Base-by-base conservation (phyloP, 2,113 vertebrate species). In the Chrysochloris asiatica region DNA sequence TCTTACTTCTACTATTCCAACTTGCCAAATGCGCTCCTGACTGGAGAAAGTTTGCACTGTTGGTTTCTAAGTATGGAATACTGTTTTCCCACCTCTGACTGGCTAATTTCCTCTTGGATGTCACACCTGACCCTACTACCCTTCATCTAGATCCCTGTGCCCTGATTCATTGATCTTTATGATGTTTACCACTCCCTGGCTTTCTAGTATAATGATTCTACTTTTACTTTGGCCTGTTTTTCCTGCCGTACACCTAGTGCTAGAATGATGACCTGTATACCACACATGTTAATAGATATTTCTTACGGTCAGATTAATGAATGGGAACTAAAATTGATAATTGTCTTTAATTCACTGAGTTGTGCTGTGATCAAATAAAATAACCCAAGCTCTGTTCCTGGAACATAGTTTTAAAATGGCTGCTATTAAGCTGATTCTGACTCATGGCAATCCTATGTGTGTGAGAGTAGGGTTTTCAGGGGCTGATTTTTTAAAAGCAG, bases 51-150 rank as follows among this genome's bases (percentile, higher is more conserved):
- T 63, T 63, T 63, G 59, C 10, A 6, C 17, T 2, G 13, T 5
- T 41, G 6, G n/a, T n/a, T 36, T 26, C n/a, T 24, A 26, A 2
- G 17, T 5, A 1, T 7, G 33, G 8, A 56, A 0, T 21, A 8
- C 7, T 48, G 4, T 78, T 30, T 6, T 33, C 3, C 28, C 6
- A 9, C 2, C 3, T 12, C 22, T 19, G 13, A 33, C 1, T 9
- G 28, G 48, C 48, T 13, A 48, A 22, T 17, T 47, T 52, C 6
- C 61, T 81, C 54, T 41, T 41, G 14, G 52, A 72, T 65, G 38
- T 69, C 33, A 2, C n/a, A 54, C 4, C 19, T 21, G 45, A 41
- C 24, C 38, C 19, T 9, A 12, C 1, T 28, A 48, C 8, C 33
- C 7, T 79, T 59, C 52, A 19, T 61, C 16, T 33, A 2, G 24